Evolutionary conservation across 2,797 vertebrate species (phyloP).

Genomic region (Neopelma chrysocephalum): DNA sequence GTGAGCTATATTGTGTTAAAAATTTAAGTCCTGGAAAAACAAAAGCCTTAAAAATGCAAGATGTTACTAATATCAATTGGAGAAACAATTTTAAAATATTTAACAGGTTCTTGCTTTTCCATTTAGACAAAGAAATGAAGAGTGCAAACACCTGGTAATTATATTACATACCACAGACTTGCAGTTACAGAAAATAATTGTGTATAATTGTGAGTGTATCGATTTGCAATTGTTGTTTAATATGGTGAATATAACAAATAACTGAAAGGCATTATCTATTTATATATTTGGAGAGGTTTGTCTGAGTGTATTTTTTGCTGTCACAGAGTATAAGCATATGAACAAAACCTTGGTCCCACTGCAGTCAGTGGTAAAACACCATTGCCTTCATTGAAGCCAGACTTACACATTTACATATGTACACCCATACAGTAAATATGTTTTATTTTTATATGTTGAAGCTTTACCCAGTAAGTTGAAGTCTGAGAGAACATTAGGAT

Average conservation of each 20-base stretch:
- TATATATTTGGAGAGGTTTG: background rate
- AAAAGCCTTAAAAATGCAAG: constrained; percentile 57
- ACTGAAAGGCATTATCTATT: background rate
- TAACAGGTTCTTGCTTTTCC: constrained; percentile 2
- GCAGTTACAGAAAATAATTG: background rate
- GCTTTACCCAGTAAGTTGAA: background rate
- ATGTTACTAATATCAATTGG: constrained; percentile 8
- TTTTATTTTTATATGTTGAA: background rate
- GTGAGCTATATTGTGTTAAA: constrained; percentile 58
- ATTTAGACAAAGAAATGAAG: background rate
- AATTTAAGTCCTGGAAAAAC: constrained; percentile 50
- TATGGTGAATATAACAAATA: background rate
- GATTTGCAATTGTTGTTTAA: background rate
- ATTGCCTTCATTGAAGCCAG: background rate
- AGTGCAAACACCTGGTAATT: background rate
- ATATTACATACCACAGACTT: background rate
- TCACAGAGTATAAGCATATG: background rate
- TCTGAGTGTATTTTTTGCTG: background rate
- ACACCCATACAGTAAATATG: background rate
- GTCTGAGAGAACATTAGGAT: background rate
- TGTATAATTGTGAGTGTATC: background rate
- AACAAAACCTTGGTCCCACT: background rate
- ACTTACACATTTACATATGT: background rate
- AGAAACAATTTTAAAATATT: constrained; percentile 44
- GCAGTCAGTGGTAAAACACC: background rate